These are phyloP conservation scores for Sarcophaga peregrina DNA, from an alignment of 1,140 invertebrate species.

Conservation along the genomic window DNA sequence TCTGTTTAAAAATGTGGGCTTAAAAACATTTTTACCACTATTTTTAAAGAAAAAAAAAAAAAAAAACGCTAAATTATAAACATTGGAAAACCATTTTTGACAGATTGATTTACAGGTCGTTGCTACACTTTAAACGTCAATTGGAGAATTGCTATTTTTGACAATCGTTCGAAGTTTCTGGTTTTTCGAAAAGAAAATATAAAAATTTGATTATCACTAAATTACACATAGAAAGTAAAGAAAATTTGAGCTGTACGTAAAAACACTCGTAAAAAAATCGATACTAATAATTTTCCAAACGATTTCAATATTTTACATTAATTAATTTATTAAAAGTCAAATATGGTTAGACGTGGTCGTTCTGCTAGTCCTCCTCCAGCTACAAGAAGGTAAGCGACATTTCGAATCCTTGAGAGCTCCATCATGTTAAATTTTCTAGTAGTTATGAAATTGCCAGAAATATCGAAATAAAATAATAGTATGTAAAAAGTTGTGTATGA, in stretches of 20 bases:
- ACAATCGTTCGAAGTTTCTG: not conserved
- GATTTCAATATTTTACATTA: no score
- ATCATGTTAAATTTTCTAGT: not conserved
- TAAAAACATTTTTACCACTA: no score
- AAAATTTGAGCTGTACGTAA: not conserved
- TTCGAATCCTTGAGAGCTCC: no score
- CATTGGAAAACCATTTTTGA: no score
- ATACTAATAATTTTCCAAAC: no score
- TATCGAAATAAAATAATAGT: no score
- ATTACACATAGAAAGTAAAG: not conserved
- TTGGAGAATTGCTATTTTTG: not conserved
- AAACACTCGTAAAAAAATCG: not conserved
- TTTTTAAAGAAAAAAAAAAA: no score
- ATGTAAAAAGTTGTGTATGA: no score
- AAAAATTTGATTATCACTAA: not conserved
- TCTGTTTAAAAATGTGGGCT: no score
- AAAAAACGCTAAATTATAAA: no score
- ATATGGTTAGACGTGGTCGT: constrained; percentile 82
- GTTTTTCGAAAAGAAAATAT: constrained; percentile 8
- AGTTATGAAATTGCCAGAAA: not conserved
- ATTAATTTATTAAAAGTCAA: constrained; percentile 50
- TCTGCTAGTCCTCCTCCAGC: constrained; percentile 76
- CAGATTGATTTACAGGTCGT: no score
- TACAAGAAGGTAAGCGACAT: constrained; percentile 68
- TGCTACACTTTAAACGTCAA: no score